Percentiles rank a stretch among this genome's conserved stretches.
Evolutionary conservation across 2,888 invertebrate species (phyloP).

Genomic region (Baccha elongata): DNA sequence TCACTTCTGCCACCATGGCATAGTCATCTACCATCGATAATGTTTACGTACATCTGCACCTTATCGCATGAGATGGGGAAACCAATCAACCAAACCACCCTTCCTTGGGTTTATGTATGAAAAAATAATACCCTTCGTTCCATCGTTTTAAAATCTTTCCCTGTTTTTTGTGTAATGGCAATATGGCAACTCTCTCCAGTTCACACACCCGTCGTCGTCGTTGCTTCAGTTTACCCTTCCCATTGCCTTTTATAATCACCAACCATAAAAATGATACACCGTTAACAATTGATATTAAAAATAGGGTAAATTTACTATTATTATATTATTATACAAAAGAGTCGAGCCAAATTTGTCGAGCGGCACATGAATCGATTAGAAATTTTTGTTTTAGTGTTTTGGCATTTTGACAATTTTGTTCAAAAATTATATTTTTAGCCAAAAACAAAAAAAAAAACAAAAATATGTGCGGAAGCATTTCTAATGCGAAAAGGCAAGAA

Average conservation of each 20-base stretch:
- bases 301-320: conserved; percentile 61
- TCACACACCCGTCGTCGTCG: conserved; percentile 28
- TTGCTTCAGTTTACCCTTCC: too few species aligned
- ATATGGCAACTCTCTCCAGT: conserved; percentile 40
- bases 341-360: conserved; percentile 42
- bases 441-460: conserved; percentile 30
- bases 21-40: conserved; percentile 59
- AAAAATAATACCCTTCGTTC: conserved; percentile 28
- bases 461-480: conserved; percentile 54
- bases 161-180: conserved; percentile 6
- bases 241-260: conserved; percentile 53
- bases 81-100: conserved; percentile 66
- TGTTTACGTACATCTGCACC: conserved; percentile 68
- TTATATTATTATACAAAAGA: conserved; percentile 11
- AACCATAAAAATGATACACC: conserved; percentile 51
- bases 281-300: conserved; percentile 57
- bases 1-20: conserved; percentile 16
- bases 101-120: neutral
- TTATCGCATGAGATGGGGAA: conserved; percentile 45
- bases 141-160: conserved; percentile 8
- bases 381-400: conserved; percentile 47
- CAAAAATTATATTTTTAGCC: conserved; percentile 54
- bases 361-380: conserved; percentile 53
- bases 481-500: conserved; percentile 41
- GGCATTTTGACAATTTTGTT: conserved; percentile 64